Base-by-base conservation (phyloP, 2,113 vertebrate species). In the Mirounga angustirostris region DNA sequence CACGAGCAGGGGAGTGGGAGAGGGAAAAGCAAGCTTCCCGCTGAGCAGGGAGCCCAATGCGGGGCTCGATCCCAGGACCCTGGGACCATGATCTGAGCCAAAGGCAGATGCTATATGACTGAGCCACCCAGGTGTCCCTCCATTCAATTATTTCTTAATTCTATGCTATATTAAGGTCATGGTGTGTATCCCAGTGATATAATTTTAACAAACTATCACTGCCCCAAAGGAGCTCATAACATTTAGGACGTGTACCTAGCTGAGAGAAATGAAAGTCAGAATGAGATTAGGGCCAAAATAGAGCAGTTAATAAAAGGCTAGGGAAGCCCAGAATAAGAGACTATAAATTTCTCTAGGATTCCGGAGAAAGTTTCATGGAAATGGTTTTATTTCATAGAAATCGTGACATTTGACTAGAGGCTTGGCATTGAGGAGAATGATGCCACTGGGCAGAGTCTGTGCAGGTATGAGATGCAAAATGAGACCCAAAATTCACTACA, bases 171-270 rank as follows among this genome's bases (percentile, higher is more conserved):
- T 13, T 28, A 89, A 52, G 16, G 11, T 85, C 63, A 76, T 13
- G 1, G 0, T 88, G 9, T 71, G 28, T 43, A 43, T 0, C 21
- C 52, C 13, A 81, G 7, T 78, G 33, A 65, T 59, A 92, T 26
- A 76, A 92, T 43, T 82, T 94, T 80, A 94, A 16, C 71, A 90
- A 13, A 59, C 2, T 52, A 33, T 54, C 59, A 79, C 11, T 94
- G 5, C 40, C 61, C 40, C 28, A 30, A 58, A n/a, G 36, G 5
- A 59, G 63, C 4, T 76, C 9, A 33, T 69, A 92, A 79, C 22
- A 91, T 80, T 65, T 84, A 93, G 10, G 59, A 22, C 4, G 7
- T 15, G 4, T 43, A 24, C 26, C 50, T 7, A 63, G 18, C 12
- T 46, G 30, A 24, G 18, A n/a, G 9, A 88, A 88, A 76, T 15